Evolutionary conservation across 2,888 invertebrate species (phyloP).

Genomic region (Drosophila subsilvestris): DNA sequence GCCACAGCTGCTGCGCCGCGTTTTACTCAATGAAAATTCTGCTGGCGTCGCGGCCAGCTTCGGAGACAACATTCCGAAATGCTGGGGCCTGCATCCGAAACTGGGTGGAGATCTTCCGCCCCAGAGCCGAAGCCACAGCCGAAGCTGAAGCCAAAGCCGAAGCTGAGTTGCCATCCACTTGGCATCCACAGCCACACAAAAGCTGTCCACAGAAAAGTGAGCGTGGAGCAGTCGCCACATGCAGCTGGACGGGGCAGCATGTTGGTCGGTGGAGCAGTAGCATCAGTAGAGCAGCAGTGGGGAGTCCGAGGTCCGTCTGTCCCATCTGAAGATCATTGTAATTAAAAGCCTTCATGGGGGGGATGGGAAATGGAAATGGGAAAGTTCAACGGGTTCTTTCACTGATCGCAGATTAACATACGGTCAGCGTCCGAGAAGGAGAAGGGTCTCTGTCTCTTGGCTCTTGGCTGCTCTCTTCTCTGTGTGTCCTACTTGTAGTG

Average conservation of each 20-base stretch:
- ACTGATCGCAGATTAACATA: slow-evolving; percentile 59
- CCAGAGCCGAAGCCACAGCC: slow-evolving; percentile 54
- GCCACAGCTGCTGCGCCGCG: slow-evolving; percentile 44
- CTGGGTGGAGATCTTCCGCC: slow-evolving; percentile 83
- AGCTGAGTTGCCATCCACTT: slow-evolving; percentile 48
- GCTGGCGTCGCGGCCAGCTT: slow-evolving; percentile 47
- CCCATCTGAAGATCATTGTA: slow-evolving; percentile 15
- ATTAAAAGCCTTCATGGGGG: slow-evolving; percentile 13
- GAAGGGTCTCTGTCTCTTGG: slow-evolving; percentile 59
- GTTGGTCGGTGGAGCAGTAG: slow-evolving; percentile 19
- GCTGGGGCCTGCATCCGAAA: slow-evolving; percentile 77
- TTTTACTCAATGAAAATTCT: slow-evolving; percentile 80
- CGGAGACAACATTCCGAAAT: slow-evolving; percentile 73
- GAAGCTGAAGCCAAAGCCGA: slow-evolving; percentile 17
- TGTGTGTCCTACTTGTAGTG: slow-evolving; percentile 67
- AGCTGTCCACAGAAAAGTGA: slow-evolving; percentile 57
- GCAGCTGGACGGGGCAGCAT: slow-evolving; percentile 56
- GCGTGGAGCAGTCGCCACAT: slow-evolving; percentile 62
- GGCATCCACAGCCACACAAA: slow-evolving; percentile 55
- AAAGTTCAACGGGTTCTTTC: slow-evolving; percentile 74
- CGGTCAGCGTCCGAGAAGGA: slow-evolving; percentile 55
- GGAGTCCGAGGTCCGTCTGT: not conserved
- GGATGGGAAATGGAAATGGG: slow-evolving; percentile 54
- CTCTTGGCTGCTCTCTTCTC: slow-evolving; percentile 16
- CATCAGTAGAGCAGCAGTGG: not conserved